Evolutionary conservation across 2,797 vertebrate genomes (phyloP).

Genomic region (Siniperca scherzeri): DNA sequence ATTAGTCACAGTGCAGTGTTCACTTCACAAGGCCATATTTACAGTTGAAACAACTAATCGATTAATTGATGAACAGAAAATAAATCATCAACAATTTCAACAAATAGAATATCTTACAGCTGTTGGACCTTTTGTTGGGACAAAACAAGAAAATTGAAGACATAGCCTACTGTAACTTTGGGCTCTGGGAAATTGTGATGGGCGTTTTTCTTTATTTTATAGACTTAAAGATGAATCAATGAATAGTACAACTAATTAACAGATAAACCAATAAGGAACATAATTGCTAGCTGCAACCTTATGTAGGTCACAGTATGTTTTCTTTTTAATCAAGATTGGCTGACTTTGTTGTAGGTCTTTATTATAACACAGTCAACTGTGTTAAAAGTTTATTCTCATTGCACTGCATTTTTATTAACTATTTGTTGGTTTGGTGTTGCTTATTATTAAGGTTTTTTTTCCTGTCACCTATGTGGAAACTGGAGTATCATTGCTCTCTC

Average conservation of each 20-base stretch:
- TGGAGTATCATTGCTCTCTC: background rate
- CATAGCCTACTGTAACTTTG: background rate
- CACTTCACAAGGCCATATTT: background rate
- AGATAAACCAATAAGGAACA: background rate
- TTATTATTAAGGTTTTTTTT: background rate
- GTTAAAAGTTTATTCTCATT: background rate
- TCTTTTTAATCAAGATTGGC: no score
- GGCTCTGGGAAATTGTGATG: background rate
- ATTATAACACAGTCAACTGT: background rate
- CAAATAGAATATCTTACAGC: background rate
- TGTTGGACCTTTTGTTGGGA: background rate
- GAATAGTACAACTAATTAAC: background rate
- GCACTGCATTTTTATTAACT: background rate
- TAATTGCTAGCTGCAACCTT: background rate
- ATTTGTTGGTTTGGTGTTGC: background rate
- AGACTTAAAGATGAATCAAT: background rate
- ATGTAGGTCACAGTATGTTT: background rate
- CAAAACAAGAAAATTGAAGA: background rate
- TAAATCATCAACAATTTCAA: background rate
- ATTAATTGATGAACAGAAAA: background rate
- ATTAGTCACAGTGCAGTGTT: background rate
- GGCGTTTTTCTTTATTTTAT: background rate
- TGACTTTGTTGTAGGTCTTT: background rate
- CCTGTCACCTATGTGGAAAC: background rate
- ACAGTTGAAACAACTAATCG: background rate